Conservation (phyloP, 2,888 invertebrate genomes). For the Boloria euphrosyne region DNA sequence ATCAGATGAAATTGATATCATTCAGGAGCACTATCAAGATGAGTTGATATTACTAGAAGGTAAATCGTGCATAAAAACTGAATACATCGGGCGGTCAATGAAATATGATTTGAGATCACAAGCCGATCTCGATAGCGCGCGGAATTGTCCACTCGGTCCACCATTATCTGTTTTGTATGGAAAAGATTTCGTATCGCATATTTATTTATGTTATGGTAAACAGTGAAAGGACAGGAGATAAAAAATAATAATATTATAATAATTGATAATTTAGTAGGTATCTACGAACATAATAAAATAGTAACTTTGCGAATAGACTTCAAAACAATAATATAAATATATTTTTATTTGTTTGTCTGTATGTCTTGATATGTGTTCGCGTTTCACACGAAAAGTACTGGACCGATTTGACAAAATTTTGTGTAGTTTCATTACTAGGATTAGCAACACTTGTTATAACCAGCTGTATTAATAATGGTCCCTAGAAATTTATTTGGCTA, state of each 20-base stretch:
- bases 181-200: constrained; percentile 18
- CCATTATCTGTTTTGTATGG: constrained; percentile 27
- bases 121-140: constrained; percentile 28
- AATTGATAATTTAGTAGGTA: too few relatives aligned
- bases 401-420: too few relatives aligned
- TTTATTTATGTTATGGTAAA: constrained; percentile 22
- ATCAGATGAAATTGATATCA: constrained; percentile 13
- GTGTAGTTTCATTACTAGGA: too few relatives aligned
- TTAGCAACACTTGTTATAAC: too few relatives aligned
- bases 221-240: constrained; percentile 11
- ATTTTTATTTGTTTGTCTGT: too few relatives aligned
- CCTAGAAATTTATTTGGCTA: too few relatives aligned
- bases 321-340: too few relatives aligned
- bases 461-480: too few relatives aligned
- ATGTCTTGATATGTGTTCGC: too few relatives aligned
- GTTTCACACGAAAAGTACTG: too few relatives aligned
- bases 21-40: constrained; percentile 23
- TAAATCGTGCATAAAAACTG: constrained; percentile 36
- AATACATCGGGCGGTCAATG: constrained; percentile 26
- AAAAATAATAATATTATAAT: constrained; percentile 14
- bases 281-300: too few relatives aligned
- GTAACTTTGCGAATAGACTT: too few relatives aligned
- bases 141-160: constrained; percentile 24
- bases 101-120: constrained; percentile 34
- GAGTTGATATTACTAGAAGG: constrained; percentile 27